These are phyloP conservation scores for Drosophila pseudotalamancana DNA, from an alignment of 2,888 invertebrate species.

Conservation along the genomic window DNA sequence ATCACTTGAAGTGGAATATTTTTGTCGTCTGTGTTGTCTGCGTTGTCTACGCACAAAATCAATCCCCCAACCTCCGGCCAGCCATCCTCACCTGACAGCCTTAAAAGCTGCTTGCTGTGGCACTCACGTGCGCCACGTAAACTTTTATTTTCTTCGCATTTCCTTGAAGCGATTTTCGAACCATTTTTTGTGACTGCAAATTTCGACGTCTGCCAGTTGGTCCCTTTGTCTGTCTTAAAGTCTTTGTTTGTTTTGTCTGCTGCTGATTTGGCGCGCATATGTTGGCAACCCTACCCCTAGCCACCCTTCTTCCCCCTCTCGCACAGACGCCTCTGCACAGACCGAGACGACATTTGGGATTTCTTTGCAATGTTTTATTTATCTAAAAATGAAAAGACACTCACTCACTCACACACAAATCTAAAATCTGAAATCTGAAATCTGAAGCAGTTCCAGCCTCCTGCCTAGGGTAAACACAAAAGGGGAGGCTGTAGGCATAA, in stretches of 20 bases:
- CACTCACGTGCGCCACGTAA: slow-evolving; percentile 58
- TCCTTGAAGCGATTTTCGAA: slow-evolving; percentile 52
- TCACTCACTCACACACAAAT: slow-evolving; percentile 12
- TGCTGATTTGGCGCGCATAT: slow-evolving; percentile 76
- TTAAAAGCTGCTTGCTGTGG: slow-evolving; percentile 22
- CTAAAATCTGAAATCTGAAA: no score
- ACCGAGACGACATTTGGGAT: slow-evolving; percentile 58
- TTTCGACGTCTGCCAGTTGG: slow-evolving; percentile 22
- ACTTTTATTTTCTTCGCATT: slow-evolving; percentile 57
- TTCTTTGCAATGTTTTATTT: slow-evolving; percentile 67
- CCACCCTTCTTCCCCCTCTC: background rate
- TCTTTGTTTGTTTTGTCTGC: slow-evolving; percentile 78
- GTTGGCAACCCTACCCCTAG: slow-evolving; percentile 31
- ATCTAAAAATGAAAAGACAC: slow-evolving; percentile 68
- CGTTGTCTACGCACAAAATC: slow-evolving; percentile 62
- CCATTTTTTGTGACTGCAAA: slow-evolving; percentile 49
- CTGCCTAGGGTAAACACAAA: slow-evolving; percentile 25
- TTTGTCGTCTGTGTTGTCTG: slow-evolving; percentile 65
- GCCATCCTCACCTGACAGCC: background rate
- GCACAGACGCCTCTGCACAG: slow-evolving; percentile 2
- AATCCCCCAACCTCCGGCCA: background rate
- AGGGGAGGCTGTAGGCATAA: background rate
- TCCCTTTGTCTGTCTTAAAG: slow-evolving; percentile 60
- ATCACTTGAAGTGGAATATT: slow-evolving; percentile 72
- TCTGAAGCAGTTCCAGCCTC: slow-evolving; percentile 12